Base-by-base conservation (phyloP, 92 coral and sea anemone genomes). In the Phenganax stokvisi region DNA sequence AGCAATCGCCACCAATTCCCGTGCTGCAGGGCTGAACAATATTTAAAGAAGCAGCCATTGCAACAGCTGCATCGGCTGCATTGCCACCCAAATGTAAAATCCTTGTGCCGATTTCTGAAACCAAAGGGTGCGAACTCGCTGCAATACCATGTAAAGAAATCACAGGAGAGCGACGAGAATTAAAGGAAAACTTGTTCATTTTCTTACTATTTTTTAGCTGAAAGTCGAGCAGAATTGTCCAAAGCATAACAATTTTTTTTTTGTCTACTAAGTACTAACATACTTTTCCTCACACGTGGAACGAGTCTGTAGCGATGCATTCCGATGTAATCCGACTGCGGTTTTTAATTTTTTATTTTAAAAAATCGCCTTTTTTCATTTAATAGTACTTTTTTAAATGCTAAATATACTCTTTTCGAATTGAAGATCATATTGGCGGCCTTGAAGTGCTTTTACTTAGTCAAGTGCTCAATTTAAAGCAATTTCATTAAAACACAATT, bases 1-100 rank as follows among this genome's bases (percentile, higher is more conserved):
- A 96, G 27, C 90, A 88, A 80, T 96, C 99, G 20, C 99, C 99
- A 51, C 99, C 99, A 51, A 96, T 86, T 0, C 99, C 99, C 29
- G 99, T 96, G 51, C 96, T 90, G 16, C 90, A 88, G 0, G 99
- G 99, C 62, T 96, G 89, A 3, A 96, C 89, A n/a, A 96, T 96
- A 68, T 92, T 96, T 15, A 92, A 78, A 27, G 91, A 92, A 6
- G 99, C 99, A n/a, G 99, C 99, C 73, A 92, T 84, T 8, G 96
- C 97, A 55, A 96, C 94, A 55, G 92, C 91, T 20, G 99, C 99
- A 65, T 96, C 99, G 11, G 96, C 99, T 30, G 99, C 99, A 87
- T 96, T 96, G 0, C 99, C 99, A 25, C 97, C 97, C 56, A 83
- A 73, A 64, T 83, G 86, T 8, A 96, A 85, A 68, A 92, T 87